Evolutionary conservation across 2,113 vertebrate species (phyloP).

Genomic region (Sminthopsis crassicaudata): DNA sequence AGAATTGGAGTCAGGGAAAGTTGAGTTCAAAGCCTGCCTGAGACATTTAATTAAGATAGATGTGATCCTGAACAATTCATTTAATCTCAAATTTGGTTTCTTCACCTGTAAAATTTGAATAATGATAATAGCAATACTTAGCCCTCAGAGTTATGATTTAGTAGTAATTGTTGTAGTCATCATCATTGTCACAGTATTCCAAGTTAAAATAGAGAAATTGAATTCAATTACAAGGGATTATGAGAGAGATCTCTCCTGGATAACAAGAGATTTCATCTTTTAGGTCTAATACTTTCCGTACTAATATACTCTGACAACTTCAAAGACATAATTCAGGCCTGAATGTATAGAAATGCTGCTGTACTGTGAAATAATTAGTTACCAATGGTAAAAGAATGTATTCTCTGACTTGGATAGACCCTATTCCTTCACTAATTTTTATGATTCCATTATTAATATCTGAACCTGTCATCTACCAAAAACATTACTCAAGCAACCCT

Average conservation of each 20-base stretch:
- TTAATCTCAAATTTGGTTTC: background rate
- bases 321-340: background rate
- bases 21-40: background rate
- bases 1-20: background rate
- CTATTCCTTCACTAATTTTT: conserved; percentile 7
- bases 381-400: background rate
- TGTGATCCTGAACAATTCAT: background rate
- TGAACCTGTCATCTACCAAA: conserved; percentile 51
- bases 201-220: background rate
- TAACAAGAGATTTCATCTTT: background rate
- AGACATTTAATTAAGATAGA: background rate
- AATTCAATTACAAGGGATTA: background rate
- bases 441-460: conserved; percentile 24
- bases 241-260: background rate
- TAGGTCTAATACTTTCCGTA: no score
- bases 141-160: background rate
- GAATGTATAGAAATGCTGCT: background rate
- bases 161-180: background rate
- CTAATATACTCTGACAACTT: background rate
- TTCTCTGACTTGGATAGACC: background rate
- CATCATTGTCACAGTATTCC: background rate
- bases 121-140: background rate
- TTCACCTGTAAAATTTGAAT: background rate
- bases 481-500: conserved; percentile 5
- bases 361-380: background rate